Evolutionary conservation across 2,797 vertebrate species (phyloP), one percentile per base, ranked within the genome.

Genomic region (Propithecus perrieri): DNA sequence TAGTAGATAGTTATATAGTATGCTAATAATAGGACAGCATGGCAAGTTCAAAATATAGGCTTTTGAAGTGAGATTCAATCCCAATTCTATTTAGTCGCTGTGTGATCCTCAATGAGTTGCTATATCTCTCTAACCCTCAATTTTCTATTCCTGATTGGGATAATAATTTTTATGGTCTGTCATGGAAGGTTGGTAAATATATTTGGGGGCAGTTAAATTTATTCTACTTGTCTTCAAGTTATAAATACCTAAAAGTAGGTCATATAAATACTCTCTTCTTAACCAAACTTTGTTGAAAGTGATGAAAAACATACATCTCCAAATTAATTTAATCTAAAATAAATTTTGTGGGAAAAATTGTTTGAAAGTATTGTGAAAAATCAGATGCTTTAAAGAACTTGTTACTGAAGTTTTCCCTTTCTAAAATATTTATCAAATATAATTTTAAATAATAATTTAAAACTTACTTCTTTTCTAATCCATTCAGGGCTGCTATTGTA

Each of bases 401-500:
- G 69, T 67, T 61, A 93, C 28, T 92, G 24, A 95, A 43, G 35
- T 87, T 94, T 96, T 33, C 46, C 14, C 30, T 86, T 81, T 93
- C 53, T 72, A 86, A 87, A 86, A 6, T 87, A 80, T 28, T 95
- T 89, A 75, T 84, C 26, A 91, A 46, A 69, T 63, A 0, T 1
- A 94, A 80, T 35, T 89, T 95, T 59, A 87, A 91, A 75, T 33
- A 88, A 76, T 5, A 74, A 87, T 67, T 93, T 61, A 97, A 97
- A 90, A 97, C 99, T 97, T 99, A 99, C 99, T 99, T 99, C n/a
- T 99, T 99, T 98, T 99, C 99, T 98, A 99, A 98, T 97, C 99
- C 99, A 0, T 99, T 99, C 97, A 99, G 99, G 41, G 99, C 99
- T 95, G 99, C 99, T 94, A 99, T 98, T 0, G 99, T 99, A 98